These are phyloP conservation scores for Calliopsis andreniformis DNA, from an alignment of 1,140 invertebrate species.

Conservation along the genomic window DNA sequence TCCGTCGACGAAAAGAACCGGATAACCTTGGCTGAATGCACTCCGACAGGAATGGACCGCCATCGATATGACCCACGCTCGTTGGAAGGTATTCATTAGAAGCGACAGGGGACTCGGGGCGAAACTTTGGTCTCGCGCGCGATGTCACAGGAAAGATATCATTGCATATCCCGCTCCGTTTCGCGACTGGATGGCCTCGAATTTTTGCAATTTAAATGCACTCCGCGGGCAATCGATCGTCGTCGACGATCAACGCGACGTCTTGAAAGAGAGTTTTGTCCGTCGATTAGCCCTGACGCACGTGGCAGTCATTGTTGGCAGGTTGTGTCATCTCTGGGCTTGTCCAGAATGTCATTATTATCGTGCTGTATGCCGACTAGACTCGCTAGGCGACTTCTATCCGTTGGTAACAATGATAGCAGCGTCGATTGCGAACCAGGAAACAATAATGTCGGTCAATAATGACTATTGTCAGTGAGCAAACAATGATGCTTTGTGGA, in stretches of 20 bases:
- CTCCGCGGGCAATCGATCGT: slow-evolving; percentile 12
- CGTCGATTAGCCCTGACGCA: slow-evolving; percentile 11
- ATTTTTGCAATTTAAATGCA: slow-evolving; percentile 7
- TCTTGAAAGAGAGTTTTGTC: slow-evolving; percentile 1
- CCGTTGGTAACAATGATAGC: slow-evolving; percentile 45
- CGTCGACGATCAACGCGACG: slow-evolving; percentile 14
- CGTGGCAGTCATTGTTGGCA: slow-evolving; percentile 54
- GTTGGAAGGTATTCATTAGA: not conserved
- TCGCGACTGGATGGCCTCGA: slow-evolving; percentile 31
- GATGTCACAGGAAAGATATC: not conserved
- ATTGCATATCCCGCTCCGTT: not conserved
- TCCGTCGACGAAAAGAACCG: slow-evolving; percentile 18
- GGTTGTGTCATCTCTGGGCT: slow-evolving; percentile 67
- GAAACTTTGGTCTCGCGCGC: not conserved
- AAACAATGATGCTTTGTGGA: slow-evolving; percentile 43
- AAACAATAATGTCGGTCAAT: slow-evolving; percentile 54
- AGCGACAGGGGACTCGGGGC: not conserved
- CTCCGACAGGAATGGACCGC: slow-evolving; percentile 20
- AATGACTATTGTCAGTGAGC: slow-evolving; percentile 48
- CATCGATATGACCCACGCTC: slow-evolving; percentile 8
- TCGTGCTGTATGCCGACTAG: not conserved
- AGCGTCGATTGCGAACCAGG: slow-evolving; percentile 45
- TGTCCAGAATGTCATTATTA: slow-evolving; percentile 63
- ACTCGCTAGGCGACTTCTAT: slow-evolving; percentile 15
- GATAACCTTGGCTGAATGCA: slow-evolving; percentile 20